Percentiles rank a stretch among this genome's conserved stretches.
Conservation (phyloP, 1,140 invertebrate species). For the Meloidogyne floridensis region DNA sequence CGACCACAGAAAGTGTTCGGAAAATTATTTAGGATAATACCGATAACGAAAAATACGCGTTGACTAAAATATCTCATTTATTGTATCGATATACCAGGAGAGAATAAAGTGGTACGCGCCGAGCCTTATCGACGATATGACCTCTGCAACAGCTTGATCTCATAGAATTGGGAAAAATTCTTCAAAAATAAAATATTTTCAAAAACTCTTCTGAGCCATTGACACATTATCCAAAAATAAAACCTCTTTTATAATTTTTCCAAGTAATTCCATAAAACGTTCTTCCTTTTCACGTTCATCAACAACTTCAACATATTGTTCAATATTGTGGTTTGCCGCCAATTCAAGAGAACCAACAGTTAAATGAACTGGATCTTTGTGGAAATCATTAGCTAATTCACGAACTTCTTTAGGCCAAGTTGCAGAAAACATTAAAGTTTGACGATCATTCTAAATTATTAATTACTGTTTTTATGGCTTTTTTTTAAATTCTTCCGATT, state of each 20-base stretch:
- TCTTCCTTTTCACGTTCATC: conserved; percentile 96
- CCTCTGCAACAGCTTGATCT: too few species aligned
- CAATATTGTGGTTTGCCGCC: conserved; percentile 78
- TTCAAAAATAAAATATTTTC: too few species aligned
- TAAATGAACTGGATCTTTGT: conserved; percentile 85
- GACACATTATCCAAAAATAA: not conserved
- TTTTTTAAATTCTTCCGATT: too few species aligned
- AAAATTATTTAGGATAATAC: too few species aligned
- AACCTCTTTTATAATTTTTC: conserved; percentile 33
- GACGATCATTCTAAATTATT: conserved; percentile 77
- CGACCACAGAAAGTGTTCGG: too few species aligned
- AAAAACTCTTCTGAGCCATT: too few species aligned
- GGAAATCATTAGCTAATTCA: conserved; percentile 87
- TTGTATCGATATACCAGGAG: too few species aligned
- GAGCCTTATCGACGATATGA: too few species aligned
- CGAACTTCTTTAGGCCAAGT: conserved; percentile 97
- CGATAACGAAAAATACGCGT: too few species aligned
- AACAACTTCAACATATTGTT: conserved; percentile 97
- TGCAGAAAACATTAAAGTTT: conserved; percentile 96
- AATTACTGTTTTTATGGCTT: not conserved
- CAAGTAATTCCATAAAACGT: conserved; percentile 29
- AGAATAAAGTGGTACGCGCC: too few species aligned
- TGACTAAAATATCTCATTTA: too few species aligned
- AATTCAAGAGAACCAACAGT: conserved; percentile 81
- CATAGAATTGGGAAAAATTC: too few species aligned